phyloP scores from a whole-genome alignment of 2,113 vertebrate genomes.

The Erythrocebus patas region DNA sequence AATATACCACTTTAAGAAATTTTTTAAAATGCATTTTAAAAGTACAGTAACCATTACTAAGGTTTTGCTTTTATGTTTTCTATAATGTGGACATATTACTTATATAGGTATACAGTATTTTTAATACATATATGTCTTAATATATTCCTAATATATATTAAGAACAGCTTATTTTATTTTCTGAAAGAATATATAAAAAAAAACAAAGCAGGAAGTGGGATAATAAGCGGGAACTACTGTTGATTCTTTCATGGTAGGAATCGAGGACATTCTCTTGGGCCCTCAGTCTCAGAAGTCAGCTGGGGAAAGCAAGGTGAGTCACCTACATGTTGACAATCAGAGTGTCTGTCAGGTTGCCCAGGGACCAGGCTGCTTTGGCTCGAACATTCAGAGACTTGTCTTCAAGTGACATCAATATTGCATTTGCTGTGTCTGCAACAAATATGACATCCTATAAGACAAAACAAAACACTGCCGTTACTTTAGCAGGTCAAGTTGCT shows the following conservation, averaged over 20 bases:
- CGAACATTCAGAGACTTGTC: slow-evolving; percentile 94
- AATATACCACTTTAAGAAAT: not conserved
- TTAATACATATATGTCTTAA: not conserved
- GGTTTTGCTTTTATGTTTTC: not conserved
- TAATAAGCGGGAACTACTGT: not conserved
- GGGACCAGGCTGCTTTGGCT: slow-evolving; percentile 96
- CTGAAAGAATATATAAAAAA: not conserved
- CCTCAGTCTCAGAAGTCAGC: not conserved
- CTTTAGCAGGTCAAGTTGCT: not conserved
- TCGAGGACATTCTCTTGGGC: not conserved
- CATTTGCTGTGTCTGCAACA: slow-evolving; percentile 95
- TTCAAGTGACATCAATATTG: slow-evolving; percentile 90
- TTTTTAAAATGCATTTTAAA: not conserved
- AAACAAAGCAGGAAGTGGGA: not conserved
- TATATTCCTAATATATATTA: not conserved
- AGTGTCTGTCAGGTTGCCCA: slow-evolving; percentile 96
- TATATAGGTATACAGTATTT: not conserved
- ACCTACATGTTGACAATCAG: slow-evolving; percentile 95
- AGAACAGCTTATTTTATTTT: not conserved
- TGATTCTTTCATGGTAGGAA: not conserved
- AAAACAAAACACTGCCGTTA: not conserved
- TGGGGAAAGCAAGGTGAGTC: not conserved
- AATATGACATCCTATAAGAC: slow-evolving; percentile 94
- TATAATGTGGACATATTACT: not conserved
- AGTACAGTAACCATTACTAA: not conserved